A percentile compares a stretch with the other conserved stretches of the same genome.
These are phyloP conservation scores for Amblyteles armatorius DNA, from an alignment of 2,888 invertebrate species.

Conservation along the genomic window DNA sequence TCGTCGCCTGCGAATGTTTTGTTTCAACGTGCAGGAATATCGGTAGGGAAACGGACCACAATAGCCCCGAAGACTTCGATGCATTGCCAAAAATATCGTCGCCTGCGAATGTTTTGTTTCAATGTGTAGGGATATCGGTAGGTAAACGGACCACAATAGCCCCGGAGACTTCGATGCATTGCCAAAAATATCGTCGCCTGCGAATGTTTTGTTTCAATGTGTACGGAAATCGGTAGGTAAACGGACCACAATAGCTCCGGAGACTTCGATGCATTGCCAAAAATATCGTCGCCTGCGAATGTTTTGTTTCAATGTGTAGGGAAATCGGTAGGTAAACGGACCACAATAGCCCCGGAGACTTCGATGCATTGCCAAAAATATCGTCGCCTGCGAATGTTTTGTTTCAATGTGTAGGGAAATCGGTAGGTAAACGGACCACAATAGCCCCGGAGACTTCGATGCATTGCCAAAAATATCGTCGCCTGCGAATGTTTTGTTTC, in stretches of 20 bases:
- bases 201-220: neutral
- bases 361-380: neutral
- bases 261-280: no score
- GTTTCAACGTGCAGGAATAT: no score
- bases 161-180: no score
- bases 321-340: neutral
- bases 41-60: no score
- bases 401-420: no score
- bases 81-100: neutral
- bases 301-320: neutral
- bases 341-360: no score
- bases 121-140: neutral
- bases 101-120: neutral
- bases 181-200: neutral
- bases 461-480: neutral
- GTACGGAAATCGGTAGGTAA: neutral
- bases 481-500: neutral
- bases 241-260: no score
- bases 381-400: neutral
- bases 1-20: neutral
- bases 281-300: neutral
- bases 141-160: no score
- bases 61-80: no score
- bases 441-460: no score
- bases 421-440: no score